A percentile compares a stretch with the other conserved stretches of the same genome.
Evolutionary conservation across 2,113 vertebrate species (phyloP).

Genomic region (Morphnarchus princeps): DNA sequence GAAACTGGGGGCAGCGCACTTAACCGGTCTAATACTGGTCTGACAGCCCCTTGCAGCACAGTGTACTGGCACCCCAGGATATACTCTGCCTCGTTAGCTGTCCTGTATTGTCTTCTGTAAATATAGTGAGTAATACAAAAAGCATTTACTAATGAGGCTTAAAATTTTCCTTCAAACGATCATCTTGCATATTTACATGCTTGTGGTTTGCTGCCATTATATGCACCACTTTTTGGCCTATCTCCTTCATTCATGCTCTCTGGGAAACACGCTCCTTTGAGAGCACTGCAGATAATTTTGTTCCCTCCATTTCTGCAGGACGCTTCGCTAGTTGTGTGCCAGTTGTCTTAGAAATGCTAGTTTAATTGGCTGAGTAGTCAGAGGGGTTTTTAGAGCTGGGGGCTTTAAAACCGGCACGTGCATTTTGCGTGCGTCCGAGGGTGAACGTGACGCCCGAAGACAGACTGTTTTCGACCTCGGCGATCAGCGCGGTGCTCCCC

Average conservation of each 20-base stretch:
- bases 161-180: slow-evolving; percentile 7
- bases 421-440: not conserved
- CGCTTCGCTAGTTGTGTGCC: not conserved
- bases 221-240: not conserved
- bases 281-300: not conserved
- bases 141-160: slow-evolving; percentile 21
- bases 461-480: not conserved
- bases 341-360: not conserved
- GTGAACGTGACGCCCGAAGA: not conserved
- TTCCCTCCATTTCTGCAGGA: not conserved
- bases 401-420: not conserved
- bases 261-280: not conserved
- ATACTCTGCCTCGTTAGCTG: not conserved
- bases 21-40: not conserved
- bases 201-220: slow-evolving; percentile 31
- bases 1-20: not conserved
- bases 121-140: slow-evolving; percentile 2
- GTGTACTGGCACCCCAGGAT: not conserved
- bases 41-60: not conserved
- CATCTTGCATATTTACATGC: not conserved
- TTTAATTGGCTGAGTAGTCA: not conserved
- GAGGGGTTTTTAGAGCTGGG: not conserved
- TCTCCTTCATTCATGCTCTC: not conserved
- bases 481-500: not conserved
- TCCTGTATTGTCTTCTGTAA: slow-evolving; percentile 23